Percentiles rank a stretch among this genome's conserved stretches.
Conservation (phyloP, 2,888 invertebrate genomes). For the Hoplodrina ambigua region DNA sequence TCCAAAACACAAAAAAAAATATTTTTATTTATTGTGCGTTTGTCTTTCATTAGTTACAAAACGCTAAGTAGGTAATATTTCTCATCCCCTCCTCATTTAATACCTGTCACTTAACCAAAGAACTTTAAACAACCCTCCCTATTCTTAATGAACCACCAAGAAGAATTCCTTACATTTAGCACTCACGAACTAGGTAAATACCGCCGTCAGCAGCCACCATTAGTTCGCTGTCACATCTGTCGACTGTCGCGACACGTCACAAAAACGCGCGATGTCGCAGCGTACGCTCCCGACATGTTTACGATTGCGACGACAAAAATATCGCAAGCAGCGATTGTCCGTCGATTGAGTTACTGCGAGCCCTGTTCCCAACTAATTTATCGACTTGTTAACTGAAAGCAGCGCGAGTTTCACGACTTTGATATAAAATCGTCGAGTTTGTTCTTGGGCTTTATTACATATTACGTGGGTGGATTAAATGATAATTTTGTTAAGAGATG, state of each 20-base stretch:
- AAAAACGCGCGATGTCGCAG: slow-evolving; percentile 67
- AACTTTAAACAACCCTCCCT: slow-evolving; percentile 27
- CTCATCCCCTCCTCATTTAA: slow-evolving; percentile 13
- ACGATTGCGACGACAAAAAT: slow-evolving; percentile 85
- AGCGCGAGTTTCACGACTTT: slow-evolving; percentile 39
- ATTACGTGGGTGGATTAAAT: slow-evolving; percentile 46
- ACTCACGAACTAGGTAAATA: slow-evolving; percentile 57
- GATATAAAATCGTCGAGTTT: slow-evolving; percentile 56
- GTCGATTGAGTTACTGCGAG: slow-evolving; percentile 81
- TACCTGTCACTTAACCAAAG: slow-evolving; percentile 39
- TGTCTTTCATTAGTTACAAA: background rate
- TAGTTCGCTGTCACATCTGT: slow-evolving; percentile 68
- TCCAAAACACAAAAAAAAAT: no score
- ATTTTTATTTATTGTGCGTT: no score
- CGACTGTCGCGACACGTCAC: slow-evolving; percentile 66
- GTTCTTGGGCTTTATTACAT: slow-evolving; percentile 54
- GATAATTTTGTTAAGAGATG: slow-evolving; percentile 32
- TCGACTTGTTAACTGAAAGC: slow-evolving; percentile 74
- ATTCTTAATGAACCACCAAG: slow-evolving; percentile 45
- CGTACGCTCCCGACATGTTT: slow-evolving; percentile 79
- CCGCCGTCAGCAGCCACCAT: slow-evolving; percentile 51
- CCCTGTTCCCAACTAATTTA: slow-evolving; percentile 79
- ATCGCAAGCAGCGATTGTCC: slow-evolving; percentile 76
- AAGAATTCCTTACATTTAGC: slow-evolving; percentile 59
- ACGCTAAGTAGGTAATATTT: slow-evolving; percentile 21